A percentile compares a stretch with the other conserved stretches of the same genome.
Evolutionary conservation across 2,797 vertebrate genomes (phyloP).

Genomic region (Sebastes matsubarae): DNA sequence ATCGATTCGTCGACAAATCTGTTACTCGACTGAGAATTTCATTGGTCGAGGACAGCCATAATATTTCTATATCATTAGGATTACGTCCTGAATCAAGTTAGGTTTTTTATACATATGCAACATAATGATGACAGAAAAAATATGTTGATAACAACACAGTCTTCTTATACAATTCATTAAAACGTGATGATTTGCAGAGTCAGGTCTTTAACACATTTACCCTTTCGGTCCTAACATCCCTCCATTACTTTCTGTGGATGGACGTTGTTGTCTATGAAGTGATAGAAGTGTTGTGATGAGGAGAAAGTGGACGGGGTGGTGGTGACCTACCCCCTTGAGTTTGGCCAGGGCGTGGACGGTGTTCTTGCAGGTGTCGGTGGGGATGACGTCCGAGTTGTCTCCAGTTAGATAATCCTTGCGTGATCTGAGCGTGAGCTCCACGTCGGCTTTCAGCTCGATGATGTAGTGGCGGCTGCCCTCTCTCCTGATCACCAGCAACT

Average conservation of each 20-base stretch:
- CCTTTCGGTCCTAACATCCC: background rate
- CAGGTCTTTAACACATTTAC: background rate
- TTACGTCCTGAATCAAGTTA: background rate
- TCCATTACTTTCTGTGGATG: background rate
- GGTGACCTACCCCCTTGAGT: constrained; percentile 87
- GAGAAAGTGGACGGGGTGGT: background rate
- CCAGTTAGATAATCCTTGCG: constrained; percentile 89
- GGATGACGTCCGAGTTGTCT: constrained; percentile 93
- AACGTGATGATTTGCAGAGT: background rate
- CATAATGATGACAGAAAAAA: background rate
- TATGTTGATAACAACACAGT: background rate
- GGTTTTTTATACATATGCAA: background rate
- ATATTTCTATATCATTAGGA: background rate
- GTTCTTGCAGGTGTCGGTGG: constrained; percentile 98
- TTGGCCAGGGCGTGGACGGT: constrained; percentile 92
- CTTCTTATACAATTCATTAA: background rate
- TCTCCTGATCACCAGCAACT: constrained; percentile 86
- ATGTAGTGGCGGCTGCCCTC: constrained; percentile 85
- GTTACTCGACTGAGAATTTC: too few species aligned
- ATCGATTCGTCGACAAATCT: too few species aligned
- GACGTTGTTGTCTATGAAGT: background rate
- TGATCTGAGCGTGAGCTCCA: constrained; percentile 88
- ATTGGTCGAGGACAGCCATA: too few species aligned
- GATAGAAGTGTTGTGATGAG: background rate
- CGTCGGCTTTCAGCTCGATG: constrained; percentile 88